Evolutionary conservation across 1,140 invertebrate genomes (phyloP).

Genomic region (Drosophila athabasca): DNA sequence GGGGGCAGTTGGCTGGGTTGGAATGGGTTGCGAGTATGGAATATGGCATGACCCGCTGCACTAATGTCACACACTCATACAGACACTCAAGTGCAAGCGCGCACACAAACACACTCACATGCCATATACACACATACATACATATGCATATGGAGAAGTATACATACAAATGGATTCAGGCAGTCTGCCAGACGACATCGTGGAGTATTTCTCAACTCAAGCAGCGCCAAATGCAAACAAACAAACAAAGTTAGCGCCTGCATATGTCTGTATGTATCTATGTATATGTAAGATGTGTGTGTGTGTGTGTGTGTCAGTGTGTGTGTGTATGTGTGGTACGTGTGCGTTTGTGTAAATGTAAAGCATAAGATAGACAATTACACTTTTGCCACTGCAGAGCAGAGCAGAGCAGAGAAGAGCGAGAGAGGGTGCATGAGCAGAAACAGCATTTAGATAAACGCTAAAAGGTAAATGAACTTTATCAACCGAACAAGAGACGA

Average conservation of each 20-base stretch:
- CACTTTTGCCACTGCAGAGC: slow-evolving; percentile 69
- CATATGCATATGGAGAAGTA: not conserved
- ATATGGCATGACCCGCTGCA: slow-evolving; percentile 54
- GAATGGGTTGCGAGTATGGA: not conserved
- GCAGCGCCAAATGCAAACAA: slow-evolving; percentile 66
- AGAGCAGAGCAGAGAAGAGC: slow-evolving; percentile 1
- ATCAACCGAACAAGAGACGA: slow-evolving; percentile 66
- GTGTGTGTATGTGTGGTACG: slow-evolving; percentile 21
- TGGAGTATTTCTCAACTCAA: slow-evolving; percentile 59
- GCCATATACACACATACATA: not conserved
- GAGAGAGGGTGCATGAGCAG: slow-evolving; percentile 19
- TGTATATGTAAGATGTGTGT: slow-evolving; percentile 13
- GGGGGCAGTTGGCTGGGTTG: no score
- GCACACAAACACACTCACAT: slow-evolving; percentile 12
- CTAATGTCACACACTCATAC: slow-evolving; percentile 60
- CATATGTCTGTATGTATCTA: slow-evolving; percentile 14
- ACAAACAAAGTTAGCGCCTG: slow-evolving; percentile 60
- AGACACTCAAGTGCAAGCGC: slow-evolving; percentile 14
- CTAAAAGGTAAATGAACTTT: slow-evolving; percentile 81
- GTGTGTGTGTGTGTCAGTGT: no score
- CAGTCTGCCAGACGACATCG: slow-evolving; percentile 33
- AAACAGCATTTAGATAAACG: slow-evolving; percentile 69
- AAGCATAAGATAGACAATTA: slow-evolving; percentile 80
- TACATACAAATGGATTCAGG: slow-evolving; percentile 32
- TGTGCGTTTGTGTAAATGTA: slow-evolving; percentile 48